These are phyloP conservation scores for Plebejus argus DNA, from an alignment of 2,888 invertebrate species.

Conservation along the genomic window DNA sequence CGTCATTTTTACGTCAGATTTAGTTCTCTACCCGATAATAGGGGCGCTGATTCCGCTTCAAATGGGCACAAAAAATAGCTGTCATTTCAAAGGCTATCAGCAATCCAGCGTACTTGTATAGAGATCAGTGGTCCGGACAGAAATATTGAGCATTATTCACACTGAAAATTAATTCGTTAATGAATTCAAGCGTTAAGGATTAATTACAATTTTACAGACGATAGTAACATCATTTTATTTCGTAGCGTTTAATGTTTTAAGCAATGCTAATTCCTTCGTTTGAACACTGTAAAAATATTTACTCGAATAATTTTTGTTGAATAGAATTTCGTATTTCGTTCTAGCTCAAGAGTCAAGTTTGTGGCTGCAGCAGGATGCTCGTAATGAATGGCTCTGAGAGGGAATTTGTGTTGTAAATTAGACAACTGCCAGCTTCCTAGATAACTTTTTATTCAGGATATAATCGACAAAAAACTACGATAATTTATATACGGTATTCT, in stretches of 20 bases:
- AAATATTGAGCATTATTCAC: background rate
- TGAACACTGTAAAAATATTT: background rate
- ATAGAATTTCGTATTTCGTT: constrained; percentile 12
- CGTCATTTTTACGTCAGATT: too few species aligned
- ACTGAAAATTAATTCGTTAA: background rate
- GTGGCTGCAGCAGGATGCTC: constrained; percentile 5
- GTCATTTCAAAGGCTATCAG: too few species aligned
- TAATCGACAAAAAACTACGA: background rate
- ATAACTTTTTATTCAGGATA: background rate
- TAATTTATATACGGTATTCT: background rate
- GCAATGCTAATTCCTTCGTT: background rate
- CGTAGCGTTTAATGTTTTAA: background rate
- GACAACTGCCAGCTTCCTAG: constrained; percentile 14
- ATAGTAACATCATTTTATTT: background rate
- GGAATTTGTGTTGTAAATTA: constrained; percentile 27
- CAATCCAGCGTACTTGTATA: too few species aligned
- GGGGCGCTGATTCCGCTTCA: too few species aligned
- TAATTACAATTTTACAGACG: background rate
- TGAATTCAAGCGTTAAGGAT: background rate
- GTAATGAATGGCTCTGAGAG: constrained; percentile 20
- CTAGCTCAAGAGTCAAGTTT: constrained; percentile 25
- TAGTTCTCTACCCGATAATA: too few species aligned
- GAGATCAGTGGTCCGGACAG: background rate
- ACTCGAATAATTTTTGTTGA: background rate
- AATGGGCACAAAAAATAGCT: too few species aligned